Evolutionary conservation across 2,888 invertebrate species (phyloP), one percentile per base, ranked within the genome.

Genomic region (Cyrtodaria siliqua): DNA sequence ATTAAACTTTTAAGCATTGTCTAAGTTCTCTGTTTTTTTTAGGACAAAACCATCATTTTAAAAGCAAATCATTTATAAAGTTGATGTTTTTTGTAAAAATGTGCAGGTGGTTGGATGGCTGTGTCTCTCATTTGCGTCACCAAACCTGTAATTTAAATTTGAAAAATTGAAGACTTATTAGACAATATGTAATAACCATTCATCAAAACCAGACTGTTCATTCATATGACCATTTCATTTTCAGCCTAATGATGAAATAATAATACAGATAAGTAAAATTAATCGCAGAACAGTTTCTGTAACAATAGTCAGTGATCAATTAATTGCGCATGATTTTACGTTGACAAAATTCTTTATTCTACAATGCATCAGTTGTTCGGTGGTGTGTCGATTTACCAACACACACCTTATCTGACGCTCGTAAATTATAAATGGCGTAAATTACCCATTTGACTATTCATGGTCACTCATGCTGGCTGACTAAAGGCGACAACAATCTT

Each of bases 361-460:
- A 61, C 26, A 62, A 70, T 62, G 49, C 49, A 70, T 70, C 69
- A 61, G 20, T 57, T 33, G 40, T 67, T 59, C 50, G 50, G 47
- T 27, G 59, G 57, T 23, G 67, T 67, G 67, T 59, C 59, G 47
- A 33, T 57, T 67, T 38, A 18, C 50, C 18, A 59, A 52, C 57
- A 24, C 57, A 52, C 47, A 57, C 59, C 56, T 67, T 59, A 59
- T 52, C 50, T 29, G 14, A 38, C 12, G 50, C 59, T 50, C 67
- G 40, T 67, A 67, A 67, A 67, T 67, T 67, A 67, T 50, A 67
- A 59, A 50, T 59, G 29, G 49, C 33, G 52, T 59, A 52, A 67
- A 67, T 67, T 47, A 59, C 49, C n/a, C 40, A 8, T 14, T 52
- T 38, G 24, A 3, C 59, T 67, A 59, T 67, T 67, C 59, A 66